Evolutionary conservation across 2,113 vertebrate species (phyloP), one percentile per base, ranked within the genome.

Genomic region (Dasyprocta punctata): DNA sequence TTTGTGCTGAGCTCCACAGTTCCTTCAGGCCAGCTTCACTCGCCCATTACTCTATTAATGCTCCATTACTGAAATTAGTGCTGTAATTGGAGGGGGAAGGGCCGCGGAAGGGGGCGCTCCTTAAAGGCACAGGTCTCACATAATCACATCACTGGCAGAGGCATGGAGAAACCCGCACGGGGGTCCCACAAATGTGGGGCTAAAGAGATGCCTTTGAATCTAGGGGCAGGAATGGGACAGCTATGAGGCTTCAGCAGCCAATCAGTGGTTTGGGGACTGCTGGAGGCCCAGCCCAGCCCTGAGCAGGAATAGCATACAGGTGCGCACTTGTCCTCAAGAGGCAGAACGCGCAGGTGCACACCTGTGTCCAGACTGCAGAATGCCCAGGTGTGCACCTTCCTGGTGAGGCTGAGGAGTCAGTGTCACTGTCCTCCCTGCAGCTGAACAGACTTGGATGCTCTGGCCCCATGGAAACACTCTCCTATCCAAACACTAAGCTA

Each of bases 21-120:
- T 99, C 99, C 98, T 99, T 98, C 98, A 98, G 98, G 96, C 98
- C 98, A 99, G 99, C 99, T 99, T 99, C 98, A 98, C 98, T 99
- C 98, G 98, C 99, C 99, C 99, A 99, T 99, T 99, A 99, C 99
- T 99, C 99, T 99, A 99, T 99, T 99, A 99, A 99, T 99, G 99
- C 99, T 99, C 99, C 99, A 99, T 99, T 99, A 99, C 99, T 99
- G 99, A 99, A 99, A 99, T 99, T 99, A 99, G 99, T 99, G 98
- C 98, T 98, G 98, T 99, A 99, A 99, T 99, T 98, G 98, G 98
- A 98, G 98, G 98, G 98, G 98, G 98, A 92, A 97, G 98, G 98
- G 98, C 97, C 2, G 95, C 30, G 19, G 82, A 96, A 97, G 92
- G 98, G 98, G 98, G 98, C 98, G 98, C 97, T 98, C 97, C 98